Evolutionary conservation across 2,888 invertebrate species (phyloP).

Genomic region (Conus canariensis): DNA sequence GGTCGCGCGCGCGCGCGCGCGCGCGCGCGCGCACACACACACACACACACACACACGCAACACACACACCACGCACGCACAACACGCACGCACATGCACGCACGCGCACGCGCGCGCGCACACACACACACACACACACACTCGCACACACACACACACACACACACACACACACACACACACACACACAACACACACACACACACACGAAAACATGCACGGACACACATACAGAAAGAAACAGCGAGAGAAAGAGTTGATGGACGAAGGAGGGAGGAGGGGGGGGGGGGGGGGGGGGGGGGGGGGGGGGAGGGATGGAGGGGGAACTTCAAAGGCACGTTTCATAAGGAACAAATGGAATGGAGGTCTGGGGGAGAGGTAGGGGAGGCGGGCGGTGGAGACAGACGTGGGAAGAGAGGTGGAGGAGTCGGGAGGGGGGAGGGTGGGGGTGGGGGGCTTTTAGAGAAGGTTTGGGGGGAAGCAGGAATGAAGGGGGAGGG

Average conservation of each 20-base stretch:
- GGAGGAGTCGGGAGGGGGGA: background rate
- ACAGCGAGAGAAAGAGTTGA: background rate
- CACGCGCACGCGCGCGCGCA: background rate
- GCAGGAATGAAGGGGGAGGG: too few species aligned
- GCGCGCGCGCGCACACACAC: background rate
- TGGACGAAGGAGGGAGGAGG: background rate
- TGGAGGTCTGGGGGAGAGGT: too few species aligned
- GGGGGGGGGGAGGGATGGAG: background rate
- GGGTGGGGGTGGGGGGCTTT: background rate
- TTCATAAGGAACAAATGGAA: too few species aligned
- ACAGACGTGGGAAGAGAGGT: too few species aligned
- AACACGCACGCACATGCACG: background rate
- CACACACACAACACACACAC: background rate
- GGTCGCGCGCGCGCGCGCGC: background rate
- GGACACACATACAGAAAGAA: background rate
- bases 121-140: slow-evolving; percentile 7
- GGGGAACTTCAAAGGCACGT: too few species aligned
- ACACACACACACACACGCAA: slow-evolving; percentile 17
- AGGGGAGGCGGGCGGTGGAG: too few species aligned
- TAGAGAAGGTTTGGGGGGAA: too few species aligned
- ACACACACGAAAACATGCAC: background rate
- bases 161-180: slow-evolving; percentile 23
- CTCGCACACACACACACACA: slow-evolving; percentile 12
- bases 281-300: background rate
- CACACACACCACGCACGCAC: background rate